Conservation (phyloP, 23 tunicate genomes). For the Styela clava region DNA sequence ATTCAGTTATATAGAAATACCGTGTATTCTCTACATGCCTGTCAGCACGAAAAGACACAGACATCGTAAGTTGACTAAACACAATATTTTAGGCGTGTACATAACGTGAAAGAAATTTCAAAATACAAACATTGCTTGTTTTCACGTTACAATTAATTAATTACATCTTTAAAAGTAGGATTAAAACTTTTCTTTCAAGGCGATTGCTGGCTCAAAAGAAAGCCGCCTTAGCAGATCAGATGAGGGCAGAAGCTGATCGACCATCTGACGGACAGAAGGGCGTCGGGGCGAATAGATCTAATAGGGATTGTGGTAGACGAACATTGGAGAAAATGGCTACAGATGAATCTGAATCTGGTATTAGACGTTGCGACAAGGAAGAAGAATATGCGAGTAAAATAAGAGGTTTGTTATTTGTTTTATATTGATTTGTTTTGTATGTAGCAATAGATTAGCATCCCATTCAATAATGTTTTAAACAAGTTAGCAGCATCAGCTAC, state of each 20-base stretch:
- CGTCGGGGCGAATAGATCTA: not conserved
- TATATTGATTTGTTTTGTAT: too few relatives aligned
- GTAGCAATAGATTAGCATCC: too few relatives aligned
- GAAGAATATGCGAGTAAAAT: not conserved
- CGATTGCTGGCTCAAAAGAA: not conserved
- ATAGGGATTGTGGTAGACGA: not conserved
- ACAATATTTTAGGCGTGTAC: too few relatives aligned
- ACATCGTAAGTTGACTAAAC: slow-evolving; percentile 15
- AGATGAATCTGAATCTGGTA: not conserved
- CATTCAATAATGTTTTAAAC: too few relatives aligned
- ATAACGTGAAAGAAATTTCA: too few relatives aligned
- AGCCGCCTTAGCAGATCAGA: not conserved
- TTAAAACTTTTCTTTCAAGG: too few relatives aligned
- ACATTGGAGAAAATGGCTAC: not conserved
- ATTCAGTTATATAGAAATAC: slow-evolving; percentile 11
- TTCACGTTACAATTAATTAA: too few relatives aligned
- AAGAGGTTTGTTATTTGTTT: not conserved
- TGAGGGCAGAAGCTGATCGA: not conserved
- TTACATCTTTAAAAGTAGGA: too few relatives aligned
- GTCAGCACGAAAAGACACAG: slow-evolving; percentile 1
- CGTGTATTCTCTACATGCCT: not conserved
- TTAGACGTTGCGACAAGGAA: not conserved
- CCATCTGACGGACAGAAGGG: not conserved
- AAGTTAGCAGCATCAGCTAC: too few relatives aligned
- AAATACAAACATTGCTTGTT: too few relatives aligned